Conservation (phyloP, 2,113 vertebrate species). For the Sclerurus mexicanus region DNA sequence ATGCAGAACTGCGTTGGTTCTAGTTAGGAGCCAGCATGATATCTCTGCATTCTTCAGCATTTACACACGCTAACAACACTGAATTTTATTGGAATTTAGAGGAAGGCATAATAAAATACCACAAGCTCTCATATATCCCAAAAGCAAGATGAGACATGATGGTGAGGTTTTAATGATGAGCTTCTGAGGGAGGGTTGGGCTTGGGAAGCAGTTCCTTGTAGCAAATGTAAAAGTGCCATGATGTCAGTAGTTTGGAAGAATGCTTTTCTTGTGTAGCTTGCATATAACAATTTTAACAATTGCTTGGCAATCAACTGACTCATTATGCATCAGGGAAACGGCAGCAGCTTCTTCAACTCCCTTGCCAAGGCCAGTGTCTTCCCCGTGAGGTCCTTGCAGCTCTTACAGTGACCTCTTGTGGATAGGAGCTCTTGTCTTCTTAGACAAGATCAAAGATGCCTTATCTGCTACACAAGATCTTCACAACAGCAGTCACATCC, state of each 20-base stretch:
- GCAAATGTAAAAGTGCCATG: not conserved
- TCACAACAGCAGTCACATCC: not conserved
- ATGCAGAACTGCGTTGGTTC: not conserved
- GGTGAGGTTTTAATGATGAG: not conserved
- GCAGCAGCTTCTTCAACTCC: not conserved
- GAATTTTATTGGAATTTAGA: not conserved
- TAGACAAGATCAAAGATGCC: not conserved
- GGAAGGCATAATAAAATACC: not conserved
- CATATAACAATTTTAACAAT: not conserved
- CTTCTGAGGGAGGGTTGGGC: not conserved
- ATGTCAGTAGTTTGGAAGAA: constrained; percentile 6
- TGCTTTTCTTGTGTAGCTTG: not conserved
- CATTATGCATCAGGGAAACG: not conserved
- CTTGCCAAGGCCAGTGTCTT: not conserved
- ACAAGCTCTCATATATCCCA: not conserved
- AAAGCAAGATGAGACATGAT: constrained; percentile 12
- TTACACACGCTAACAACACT: not conserved
- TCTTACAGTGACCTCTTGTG: constrained; percentile 23
- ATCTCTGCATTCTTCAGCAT: not conserved
- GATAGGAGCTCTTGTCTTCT: not conserved
- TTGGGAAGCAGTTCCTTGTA: constrained; percentile 24
- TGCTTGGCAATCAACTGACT: not conserved
- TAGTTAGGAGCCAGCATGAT: not conserved
- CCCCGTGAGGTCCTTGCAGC: not conserved
- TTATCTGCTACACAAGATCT: not conserved